phyloP scores from a whole-genome alignment of 2,113 vertebrate genomes.

The Larimichthys crocea region DNA sequence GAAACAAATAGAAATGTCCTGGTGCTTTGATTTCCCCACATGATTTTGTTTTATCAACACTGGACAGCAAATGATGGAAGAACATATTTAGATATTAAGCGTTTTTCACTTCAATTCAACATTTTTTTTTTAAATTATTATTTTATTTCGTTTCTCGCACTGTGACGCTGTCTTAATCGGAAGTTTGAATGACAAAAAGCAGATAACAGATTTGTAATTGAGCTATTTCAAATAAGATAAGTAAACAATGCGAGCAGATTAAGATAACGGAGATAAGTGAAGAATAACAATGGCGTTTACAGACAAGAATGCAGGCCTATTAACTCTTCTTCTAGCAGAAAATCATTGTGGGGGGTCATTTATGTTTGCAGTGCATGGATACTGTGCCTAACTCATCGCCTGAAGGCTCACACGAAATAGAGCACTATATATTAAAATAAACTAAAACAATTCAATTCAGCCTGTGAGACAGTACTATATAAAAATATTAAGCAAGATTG shows the following conservation, averaged over 20 bases:
- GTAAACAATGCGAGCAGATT: conserved; percentile 73
- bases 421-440: background rate
- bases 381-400: conserved; percentile 11
- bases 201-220: conserved; percentile 78
- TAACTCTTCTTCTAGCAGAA: conserved; percentile 34
- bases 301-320: conserved; percentile 66
- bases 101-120: background rate
- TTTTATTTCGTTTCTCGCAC: background rate
- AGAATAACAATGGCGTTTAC: conserved; percentile 74
- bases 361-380: conserved; percentile 20
- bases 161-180: conserved; percentile 36
- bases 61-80: background rate
- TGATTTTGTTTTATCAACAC: background rate
- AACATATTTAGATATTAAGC: background rate
- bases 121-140: background rate
- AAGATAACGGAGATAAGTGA: conserved; percentile 74
- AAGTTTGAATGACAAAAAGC: conserved; percentile 69
- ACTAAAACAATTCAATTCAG: background rate
- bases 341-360: conserved; percentile 16
- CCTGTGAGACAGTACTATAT: too few relatives aligned
- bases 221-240: conserved; percentile 74
- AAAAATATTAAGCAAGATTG: too few relatives aligned
- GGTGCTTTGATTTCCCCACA: background rate
- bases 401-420: background rate
- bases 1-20: background rate